Evolutionary conservation across 2,888 invertebrate species (phyloP), one percentile per base, ranked within the genome.

Genomic region (Elmis aenea): DNA sequence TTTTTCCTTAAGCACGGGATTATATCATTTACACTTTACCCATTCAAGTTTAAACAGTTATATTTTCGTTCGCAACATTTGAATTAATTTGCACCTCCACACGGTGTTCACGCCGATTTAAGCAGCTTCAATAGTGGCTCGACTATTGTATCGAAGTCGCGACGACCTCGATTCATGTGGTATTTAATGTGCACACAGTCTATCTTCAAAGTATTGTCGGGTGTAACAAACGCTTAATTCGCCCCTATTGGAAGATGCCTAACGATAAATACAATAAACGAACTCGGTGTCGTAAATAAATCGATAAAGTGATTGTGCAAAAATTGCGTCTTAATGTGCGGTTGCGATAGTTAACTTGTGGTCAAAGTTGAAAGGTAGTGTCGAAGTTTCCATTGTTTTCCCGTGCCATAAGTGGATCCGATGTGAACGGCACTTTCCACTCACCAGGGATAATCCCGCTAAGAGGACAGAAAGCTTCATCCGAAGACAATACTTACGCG

Each of bases 51-150:
- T 59, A 54, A 62, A 60, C 54, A 48, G 54, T 48, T 50, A 55
- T 56, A 62, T 62, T 62, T 64, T 62, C 62, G 61, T 62, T 60
- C 54, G 5, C 18, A 8, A 18, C 49, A 50, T 37, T 48, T 45
- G 57, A 62, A 65, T 64, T 64, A 64, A 64, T 65, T 55, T 52
- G 51, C 52, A 55, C 52, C 55, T 55, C 42, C 43, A n/a, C n/a
- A 50, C 50, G 50, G 50, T 52, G 46, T 55, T 55, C 44, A 53
- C 52, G 48, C 48, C 29, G 53, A 50, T 53, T 52, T 54, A 49
- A 46, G 42, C 52, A 51, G 37, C 33, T 39, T 52, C 46, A 55
- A 55, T 53, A 37, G 47, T 26, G 28, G 26, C 26, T 32, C 30
- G 18, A 32, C 21, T 29, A 44, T 44, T 39, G 39, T 40, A 13